These are phyloP conservation scores for Diloba caeruleocephala DNA, from an alignment of 2,888 invertebrate species.

Conservation along the genomic window DNA sequence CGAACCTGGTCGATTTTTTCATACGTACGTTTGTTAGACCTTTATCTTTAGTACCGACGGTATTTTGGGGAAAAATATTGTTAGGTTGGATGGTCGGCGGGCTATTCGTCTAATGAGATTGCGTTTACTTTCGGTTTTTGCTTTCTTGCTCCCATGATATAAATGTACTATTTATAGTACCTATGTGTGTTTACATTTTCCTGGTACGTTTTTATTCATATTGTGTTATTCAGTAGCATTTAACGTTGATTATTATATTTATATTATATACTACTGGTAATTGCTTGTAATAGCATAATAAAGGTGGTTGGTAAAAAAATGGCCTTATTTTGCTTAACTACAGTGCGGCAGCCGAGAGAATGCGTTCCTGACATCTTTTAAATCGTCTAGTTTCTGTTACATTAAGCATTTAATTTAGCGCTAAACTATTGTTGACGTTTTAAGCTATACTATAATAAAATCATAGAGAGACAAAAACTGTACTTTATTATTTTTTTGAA, in stretches of 20 bases:
- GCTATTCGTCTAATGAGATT: conserved; percentile 48
- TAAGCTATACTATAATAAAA: no score
- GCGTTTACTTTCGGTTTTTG: conserved; percentile 45
- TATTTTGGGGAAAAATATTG: conserved; percentile 46
- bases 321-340: no score
- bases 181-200: conserved; percentile 15
- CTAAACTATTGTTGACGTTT: no score
- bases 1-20: conserved; percentile 33
- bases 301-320: no score
- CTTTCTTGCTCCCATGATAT: conserved; percentile 26
- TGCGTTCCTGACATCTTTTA: no score
- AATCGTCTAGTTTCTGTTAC: no score
- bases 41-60: conserved; percentile 44
- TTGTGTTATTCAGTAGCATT: conserved; percentile 11
- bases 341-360: no score
- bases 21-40: conserved; percentile 32
- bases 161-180: conserved; percentile 20
- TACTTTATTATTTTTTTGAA: no score
- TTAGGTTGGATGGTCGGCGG: conserved; percentile 32
- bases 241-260: conserved; percentile 10
- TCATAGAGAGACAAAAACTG: no score
- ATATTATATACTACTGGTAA: no score
- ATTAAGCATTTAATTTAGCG: no score
- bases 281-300: no score
- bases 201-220: conserved; percentile 13